Evolutionary conservation across 2,888 invertebrate genomes (phyloP).

Genomic region (Caenorhabditis doughertyi): DNA sequence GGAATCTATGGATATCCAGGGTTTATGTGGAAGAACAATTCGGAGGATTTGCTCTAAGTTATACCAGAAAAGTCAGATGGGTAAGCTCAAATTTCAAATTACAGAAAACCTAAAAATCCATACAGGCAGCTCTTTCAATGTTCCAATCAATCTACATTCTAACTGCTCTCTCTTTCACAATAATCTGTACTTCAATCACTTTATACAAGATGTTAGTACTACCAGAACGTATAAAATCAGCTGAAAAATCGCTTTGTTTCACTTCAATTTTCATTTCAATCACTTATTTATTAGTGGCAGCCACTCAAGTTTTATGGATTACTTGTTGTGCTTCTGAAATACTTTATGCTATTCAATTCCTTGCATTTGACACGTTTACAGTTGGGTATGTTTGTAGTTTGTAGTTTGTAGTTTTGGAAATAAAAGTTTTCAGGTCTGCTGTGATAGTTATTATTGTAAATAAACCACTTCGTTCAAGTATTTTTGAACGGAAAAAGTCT

Average conservation of each 20-base stretch:
- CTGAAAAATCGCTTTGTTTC: constrained; percentile 46
- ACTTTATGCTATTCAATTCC: too few species aligned
- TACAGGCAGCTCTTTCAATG: constrained; percentile 40
- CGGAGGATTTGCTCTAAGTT: not conserved
- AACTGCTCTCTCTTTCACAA: constrained; percentile 18
- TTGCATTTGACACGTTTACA: too few species aligned
- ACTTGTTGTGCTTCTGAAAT: too few species aligned
- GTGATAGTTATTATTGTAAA: too few species aligned
- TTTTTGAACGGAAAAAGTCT: too few species aligned
- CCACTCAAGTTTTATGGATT: constrained; percentile 23
- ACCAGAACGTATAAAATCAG: constrained; percentile 36
- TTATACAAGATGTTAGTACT: constrained; percentile 32
- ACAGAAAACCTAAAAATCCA: not conserved
- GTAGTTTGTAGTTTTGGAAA: too few species aligned
- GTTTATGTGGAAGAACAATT: not conserved
- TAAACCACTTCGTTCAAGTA: too few species aligned
- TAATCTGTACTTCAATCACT: constrained; percentile 21
- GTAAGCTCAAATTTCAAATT: not conserved
- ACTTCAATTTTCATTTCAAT: constrained; percentile 20
- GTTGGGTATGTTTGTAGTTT: too few species aligned
- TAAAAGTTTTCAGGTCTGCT: too few species aligned
- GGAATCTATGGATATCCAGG: constrained; percentile 8
- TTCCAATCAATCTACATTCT: constrained; percentile 36
- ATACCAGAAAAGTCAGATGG: not conserved
- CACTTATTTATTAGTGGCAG: constrained; percentile 23